Evolutionary conservation across 1,140 invertebrate species (phyloP).

Genomic region (Telenomus remus): DNA sequence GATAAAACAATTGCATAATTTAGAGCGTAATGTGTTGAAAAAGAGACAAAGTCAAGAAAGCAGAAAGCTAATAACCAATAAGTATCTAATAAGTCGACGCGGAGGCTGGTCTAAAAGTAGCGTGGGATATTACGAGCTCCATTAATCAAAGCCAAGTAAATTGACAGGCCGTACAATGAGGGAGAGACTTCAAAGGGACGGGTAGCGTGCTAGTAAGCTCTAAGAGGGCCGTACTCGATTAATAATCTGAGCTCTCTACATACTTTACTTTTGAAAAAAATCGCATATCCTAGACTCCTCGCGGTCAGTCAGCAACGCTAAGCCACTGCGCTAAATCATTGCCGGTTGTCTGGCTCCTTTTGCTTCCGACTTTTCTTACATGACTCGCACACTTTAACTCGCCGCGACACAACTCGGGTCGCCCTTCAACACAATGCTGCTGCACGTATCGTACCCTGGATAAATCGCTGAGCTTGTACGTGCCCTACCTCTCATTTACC

Average conservation of each 20-base stretch:
- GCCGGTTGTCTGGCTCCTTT: constrained; percentile 34
- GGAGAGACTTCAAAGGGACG: constrained; percentile 62
- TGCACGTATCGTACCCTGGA: constrained; percentile 47
- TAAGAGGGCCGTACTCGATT: constrained; percentile 61
- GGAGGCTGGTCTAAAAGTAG: constrained; percentile 57
- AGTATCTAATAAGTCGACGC: constrained; percentile 62
- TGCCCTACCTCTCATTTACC: constrained; percentile 45
- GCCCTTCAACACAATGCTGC: constrained; percentile 45
- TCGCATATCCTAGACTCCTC: constrained; percentile 32
- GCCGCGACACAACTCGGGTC: constrained; percentile 25
- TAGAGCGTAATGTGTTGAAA: constrained; percentile 24
- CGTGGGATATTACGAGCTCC: constrained; percentile 65
- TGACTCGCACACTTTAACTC: constrained; percentile 16
- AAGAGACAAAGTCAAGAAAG: constrained; percentile 47
- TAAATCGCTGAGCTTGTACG: constrained; percentile 51
- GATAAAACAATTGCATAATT: constrained; percentile 36
- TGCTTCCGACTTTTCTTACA: constrained; percentile 37
- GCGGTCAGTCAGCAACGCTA: constrained; percentile 57
- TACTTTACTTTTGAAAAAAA: constrained; percentile 56
- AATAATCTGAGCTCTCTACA: constrained; percentile 62
- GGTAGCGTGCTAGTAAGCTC: constrained; percentile 56
- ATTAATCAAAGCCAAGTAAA: constrained; percentile 66
- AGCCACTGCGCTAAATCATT: constrained; percentile 57
- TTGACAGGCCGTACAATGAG: constrained; percentile 64
- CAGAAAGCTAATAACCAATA: constrained; percentile 63